Base-by-base conservation (phyloP, 2,888 invertebrate genomes). In the Empis livida region DNA sequence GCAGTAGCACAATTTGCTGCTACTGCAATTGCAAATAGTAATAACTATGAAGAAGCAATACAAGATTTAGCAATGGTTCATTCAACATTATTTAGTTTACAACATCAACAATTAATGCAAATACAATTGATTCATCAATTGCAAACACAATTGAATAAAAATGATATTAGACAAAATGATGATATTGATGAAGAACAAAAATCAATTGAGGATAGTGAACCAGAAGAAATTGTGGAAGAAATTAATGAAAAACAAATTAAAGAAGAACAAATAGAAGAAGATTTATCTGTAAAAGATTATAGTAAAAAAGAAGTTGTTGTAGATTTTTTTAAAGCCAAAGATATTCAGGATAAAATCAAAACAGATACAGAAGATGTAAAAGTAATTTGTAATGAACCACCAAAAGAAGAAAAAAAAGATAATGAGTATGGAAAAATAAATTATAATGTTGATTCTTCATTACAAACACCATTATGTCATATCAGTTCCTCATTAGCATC, bases 91-190 rank as follows among this genome's bases (percentile, higher is more conserved):
- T 92, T 88, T 68, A 90, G 89, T 45, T 75, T 95, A 55, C 94
- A 95, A 70, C 91, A 94, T 64, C 95, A 95, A 71, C 94, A 95
- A 77, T 82, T 94, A 61, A 82, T 94, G 68, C 94, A 95, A 72
- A 73, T 95, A 58, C 94, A 93, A 73, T 74, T 95, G 61, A 92
- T 96, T 63, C 89, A 91, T 61, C 93, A 95, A 67, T 74, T 95
- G 56, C 93, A 93, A 71, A 88, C 86, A 59, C 92, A 93, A 70
- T 73, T 94, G 53, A 41, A 48, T 6, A 64, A 62, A 50, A 58
- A 63, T n/a, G 57, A 60, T 35, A 55, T 2, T 23, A 20, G 31
- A 23, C 48, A 48, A 9, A 49, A 49, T 30, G 35, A 31, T 30
- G 46, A 42, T 11, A 47, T 32, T 45, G 41, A 32, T 16, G 42